Evolutionary conservation across 2,888 invertebrate species (phyloP), one percentile per base, ranked within the genome.

Genomic region (Tricholauxania praeusta): DNA sequence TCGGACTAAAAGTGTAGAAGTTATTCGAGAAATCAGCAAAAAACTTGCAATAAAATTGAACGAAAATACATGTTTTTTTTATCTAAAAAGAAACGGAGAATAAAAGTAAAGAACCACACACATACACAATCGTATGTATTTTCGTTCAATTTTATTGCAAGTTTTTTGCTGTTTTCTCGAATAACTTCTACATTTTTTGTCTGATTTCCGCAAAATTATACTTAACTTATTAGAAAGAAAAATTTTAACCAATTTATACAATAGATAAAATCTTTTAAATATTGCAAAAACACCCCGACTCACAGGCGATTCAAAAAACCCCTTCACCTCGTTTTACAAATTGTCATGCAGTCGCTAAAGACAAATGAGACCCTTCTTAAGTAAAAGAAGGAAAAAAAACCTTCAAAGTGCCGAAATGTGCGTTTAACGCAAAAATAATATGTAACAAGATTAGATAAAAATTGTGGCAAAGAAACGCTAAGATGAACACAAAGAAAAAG

Each of bases 381-480:
- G 55, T 48, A 57, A 12, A 39, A 14, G 3, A 32, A 59, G 49
- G 10, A 32, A 64, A 64, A 64, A 64, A 67, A 22, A 47, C 39
- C 39, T 39, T 52, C 71, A 79, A 79, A 78, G 76, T 79, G 83
- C 78, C 80, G 82, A 83, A 80, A 82, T 81, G 80, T 78, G 80
- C 79, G 81, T 81, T 84, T 82, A 83, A 82, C 78, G 78, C 66
- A 77, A 78, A 81, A 83, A 83, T 84, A 84, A 83, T 82, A 78
- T 76, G 78, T 79, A 81, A 82, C 78, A 76, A 83, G 83, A 84
- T 83, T 83, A 84, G 83, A 83, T 83, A 83, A 77, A 77, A 81
- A 78, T 78, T 79, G 82, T 47, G 78, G 76, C 78, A 71, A 63
- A 62, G 78, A 75, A 75, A 32, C 53, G 60, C 53, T 17, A 57